Conservation (phyloP, 2,113 vertebrate species). For the Tyto alba region DNA sequence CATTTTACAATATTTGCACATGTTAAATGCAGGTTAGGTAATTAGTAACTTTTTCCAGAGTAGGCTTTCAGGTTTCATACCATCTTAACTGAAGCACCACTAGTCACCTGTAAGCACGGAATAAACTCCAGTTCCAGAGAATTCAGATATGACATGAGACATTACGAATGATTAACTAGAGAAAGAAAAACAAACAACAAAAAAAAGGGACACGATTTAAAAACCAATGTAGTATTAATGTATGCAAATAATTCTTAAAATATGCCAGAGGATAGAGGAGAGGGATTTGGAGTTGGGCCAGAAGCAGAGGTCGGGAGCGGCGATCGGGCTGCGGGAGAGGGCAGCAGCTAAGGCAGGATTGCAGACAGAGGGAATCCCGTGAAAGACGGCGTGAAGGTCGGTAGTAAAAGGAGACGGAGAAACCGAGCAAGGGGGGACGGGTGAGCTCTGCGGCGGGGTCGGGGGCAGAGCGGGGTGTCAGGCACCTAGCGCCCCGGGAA, state of each 20-base stretch:
- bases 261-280: neutral
- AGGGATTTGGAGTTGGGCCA: neutral
- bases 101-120: neutral
- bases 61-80: neutral
- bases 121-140: neutral
- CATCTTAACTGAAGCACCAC: accelerated
- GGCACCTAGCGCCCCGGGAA: neutral
- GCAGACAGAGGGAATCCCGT: neutral
- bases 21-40: neutral
- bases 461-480: neutral
- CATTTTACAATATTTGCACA: neutral
- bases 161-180: neutral
- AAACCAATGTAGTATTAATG: neutral
- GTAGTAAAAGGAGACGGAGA: accelerated
- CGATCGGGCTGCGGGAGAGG: neutral
- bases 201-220: neutral
- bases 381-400: neutral
- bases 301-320: neutral
- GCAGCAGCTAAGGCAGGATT: accelerated
- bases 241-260: neutral
- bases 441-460: accelerated
- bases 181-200: too few relatives aligned
- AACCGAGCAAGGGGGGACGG: accelerated
- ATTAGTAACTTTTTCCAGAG: neutral
- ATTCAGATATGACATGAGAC: neutral